Conservation (phyloP, 1,140 invertebrate species). For the Aphis craccivora region DNA sequence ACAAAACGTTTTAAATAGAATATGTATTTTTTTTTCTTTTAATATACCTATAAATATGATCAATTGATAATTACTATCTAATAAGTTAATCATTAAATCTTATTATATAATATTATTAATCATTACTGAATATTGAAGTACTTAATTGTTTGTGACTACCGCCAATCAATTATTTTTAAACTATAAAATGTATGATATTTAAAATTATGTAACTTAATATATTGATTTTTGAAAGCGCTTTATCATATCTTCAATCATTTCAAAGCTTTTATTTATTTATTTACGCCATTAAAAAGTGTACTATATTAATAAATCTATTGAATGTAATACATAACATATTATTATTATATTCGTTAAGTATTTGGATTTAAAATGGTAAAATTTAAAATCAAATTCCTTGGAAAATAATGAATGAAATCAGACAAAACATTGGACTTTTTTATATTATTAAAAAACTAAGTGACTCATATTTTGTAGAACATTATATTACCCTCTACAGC, state of each 20-base stretch:
- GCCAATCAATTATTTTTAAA: neutral
- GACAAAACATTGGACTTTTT: neutral
- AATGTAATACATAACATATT: neutral
- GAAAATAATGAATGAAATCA: neutral
- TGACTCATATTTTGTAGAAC: neutral
- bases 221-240: neutral
- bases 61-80: too few relatives aligned
- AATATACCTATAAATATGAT: too few relatives aligned
- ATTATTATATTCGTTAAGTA: too few relatives aligned
- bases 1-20: neutral
- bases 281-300: neutral
- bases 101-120: neutral
- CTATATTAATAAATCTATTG: neutral
- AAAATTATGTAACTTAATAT: neutral
- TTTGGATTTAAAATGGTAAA: too few relatives aligned
- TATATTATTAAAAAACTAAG: neutral
- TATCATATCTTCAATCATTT: neutral
- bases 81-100: too few relatives aligned
- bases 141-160: neutral
- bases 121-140: neutral
- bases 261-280: neutral
- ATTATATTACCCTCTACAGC: neutral
- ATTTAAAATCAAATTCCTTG: neutral
- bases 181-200: neutral
- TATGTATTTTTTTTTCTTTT: neutral